Evolutionary conservation across 2,113 vertebrate genomes (phyloP).

Genomic region (Marmota monax): DNA sequence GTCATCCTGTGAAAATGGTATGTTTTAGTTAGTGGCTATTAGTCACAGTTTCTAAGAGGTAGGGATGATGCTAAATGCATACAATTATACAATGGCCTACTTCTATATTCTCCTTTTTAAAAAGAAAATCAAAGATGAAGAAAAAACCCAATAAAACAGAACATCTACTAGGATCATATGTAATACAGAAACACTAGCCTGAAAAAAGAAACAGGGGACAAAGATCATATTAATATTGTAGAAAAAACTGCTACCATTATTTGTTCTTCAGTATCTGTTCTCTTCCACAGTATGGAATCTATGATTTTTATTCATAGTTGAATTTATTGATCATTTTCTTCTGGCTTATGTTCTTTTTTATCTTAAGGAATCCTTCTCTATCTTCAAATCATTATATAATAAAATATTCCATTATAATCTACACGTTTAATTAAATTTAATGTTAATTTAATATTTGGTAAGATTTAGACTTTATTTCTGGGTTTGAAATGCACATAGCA

Average conservation of each 20-base stretch:
- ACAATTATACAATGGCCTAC: not conserved
- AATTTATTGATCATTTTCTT: not conserved
- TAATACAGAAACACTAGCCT: not conserved
- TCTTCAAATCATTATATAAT: not conserved
- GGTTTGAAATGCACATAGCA: not conserved
- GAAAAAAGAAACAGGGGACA: not conserved
- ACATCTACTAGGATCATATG: not conserved
- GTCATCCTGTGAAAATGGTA: conserved; percentile 21
- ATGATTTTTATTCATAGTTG: not conserved
- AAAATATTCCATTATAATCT: not conserved
- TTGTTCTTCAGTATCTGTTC: not conserved
- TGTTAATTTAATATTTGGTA: not conserved
- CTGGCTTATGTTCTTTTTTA: not conserved
- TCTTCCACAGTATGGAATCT: not conserved
- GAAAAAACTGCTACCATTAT: not conserved
- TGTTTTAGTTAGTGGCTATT: conserved; percentile 37
- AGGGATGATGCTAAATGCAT: not conserved
- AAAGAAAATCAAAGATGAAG: not conserved
- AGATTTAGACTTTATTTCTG: not conserved
- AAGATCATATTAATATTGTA: not conserved
- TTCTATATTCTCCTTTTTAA: conserved; percentile 6
- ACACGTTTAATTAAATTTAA: not conserved
- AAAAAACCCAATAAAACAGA: not conserved
- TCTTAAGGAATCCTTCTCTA: not conserved
- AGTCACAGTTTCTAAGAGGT: not conserved